A percentile compares a stretch with the other conserved stretches of the same genome.
These are phyloP conservation scores for Odontothrips loti DNA, from an alignment of 2,888 invertebrate species.

Conservation along the genomic window DNA sequence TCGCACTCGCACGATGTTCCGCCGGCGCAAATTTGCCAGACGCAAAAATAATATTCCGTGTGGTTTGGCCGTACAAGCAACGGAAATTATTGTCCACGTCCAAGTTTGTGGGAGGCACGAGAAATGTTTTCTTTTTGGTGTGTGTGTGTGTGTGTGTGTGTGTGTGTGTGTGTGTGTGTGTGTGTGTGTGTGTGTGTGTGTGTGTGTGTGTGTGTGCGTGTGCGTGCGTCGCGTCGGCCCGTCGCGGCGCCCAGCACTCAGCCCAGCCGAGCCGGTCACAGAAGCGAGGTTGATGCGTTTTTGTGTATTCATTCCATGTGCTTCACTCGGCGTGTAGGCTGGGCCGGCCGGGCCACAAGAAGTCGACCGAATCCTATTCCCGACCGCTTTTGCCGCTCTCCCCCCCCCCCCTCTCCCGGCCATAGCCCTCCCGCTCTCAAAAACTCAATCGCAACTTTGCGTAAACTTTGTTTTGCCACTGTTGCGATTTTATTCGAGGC, in stretches of 20 bases:
- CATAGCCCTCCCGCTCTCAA: not conserved
- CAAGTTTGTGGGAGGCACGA: too few species aligned
- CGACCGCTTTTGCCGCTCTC: not conserved
- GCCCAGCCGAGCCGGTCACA: not conserved
- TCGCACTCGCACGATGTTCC: too few species aligned
- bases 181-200: too few species aligned
- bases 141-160: too few species aligned
- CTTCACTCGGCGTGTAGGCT: not conserved
- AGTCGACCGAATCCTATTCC: conserved; percentile 4
- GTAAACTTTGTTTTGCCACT: conserved; percentile 16
- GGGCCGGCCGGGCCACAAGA: not conserved
- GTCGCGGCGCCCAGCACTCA: not conserved
- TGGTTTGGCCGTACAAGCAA: too few species aligned
- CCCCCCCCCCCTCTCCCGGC: not conserved
- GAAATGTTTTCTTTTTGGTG: too few species aligned
- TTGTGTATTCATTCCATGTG: conserved; percentile 9
- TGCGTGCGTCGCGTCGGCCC: too few species aligned
- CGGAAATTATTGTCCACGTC: too few species aligned
- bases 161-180: too few species aligned
- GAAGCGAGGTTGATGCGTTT: not conserved
- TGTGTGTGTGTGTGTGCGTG: too few species aligned
- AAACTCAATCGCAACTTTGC: conserved; percentile 25
- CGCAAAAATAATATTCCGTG: too few species aligned
- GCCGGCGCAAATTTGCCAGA: too few species aligned
- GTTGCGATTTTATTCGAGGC: conserved; percentile 10